Base-by-base conservation (phyloP, 2,888 invertebrate genomes). In the Apotomis turbidana region DNA sequence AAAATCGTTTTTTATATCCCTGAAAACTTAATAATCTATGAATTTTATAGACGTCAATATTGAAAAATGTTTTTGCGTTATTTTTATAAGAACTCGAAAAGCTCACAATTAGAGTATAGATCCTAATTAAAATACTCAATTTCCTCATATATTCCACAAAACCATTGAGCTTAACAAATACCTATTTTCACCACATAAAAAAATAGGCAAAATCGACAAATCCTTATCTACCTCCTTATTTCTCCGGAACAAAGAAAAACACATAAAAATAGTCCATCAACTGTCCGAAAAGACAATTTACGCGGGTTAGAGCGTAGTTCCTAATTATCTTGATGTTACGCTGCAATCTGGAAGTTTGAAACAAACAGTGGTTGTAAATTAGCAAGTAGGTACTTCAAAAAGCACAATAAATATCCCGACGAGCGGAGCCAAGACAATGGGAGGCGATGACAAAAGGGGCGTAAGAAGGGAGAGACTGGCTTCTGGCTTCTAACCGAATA, bases 371-470 rank as follows among this genome's bases (percentile, higher is more conserved):
- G 51, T 74, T 15, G 74, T 77, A 76, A 76, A 77, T 77, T 74
- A 77, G 73, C 61, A 73, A 69, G 68, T n/a, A n/a, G n/a, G n/a
- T 52, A 70, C 70, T 74, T 75, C 73, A 75, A 75, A 77, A 75
- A 76, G 77, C 71, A 74, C 73, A 73, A 75, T 77, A 77, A 77
- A 76, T 77, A 75, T 68, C 57, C 10, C 54, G 36, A 62, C 15
- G 55, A 58, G 71, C 70, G 72, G 27, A 67, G 61, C 68, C 55
- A 13, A 74, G 74, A 76, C 74, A 76, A 74, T 74, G 63, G 71
- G 68, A 62, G 54, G 70, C 70, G 74, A 70, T 63, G 74, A 73
- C 61, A 70, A 62, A 70, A 74, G 63, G 57, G 74, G 55, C 36
- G 58, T 41, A 59, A 51, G 67, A 51, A 13, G 58, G 59, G 51